Percentiles rank a stretch among this genome's conserved stretches.
Evolutionary conservation across 2,888 invertebrate genomes (phyloP).

Genomic region (Bombylius major): DNA sequence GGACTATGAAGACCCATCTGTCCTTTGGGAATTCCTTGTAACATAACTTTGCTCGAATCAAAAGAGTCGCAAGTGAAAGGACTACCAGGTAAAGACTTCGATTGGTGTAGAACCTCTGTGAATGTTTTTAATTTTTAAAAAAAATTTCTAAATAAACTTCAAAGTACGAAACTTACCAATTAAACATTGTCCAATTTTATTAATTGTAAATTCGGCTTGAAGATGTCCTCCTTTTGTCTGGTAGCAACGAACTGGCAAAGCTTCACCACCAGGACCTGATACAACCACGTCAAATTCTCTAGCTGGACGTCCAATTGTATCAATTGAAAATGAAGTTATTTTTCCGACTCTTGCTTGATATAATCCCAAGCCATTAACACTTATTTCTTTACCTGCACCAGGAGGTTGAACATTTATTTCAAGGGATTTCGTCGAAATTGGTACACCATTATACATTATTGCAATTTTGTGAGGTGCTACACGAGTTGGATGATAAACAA

Average conservation of each 20-base stretch:
- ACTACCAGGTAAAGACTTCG: slow-evolving; percentile 81
- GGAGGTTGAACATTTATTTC: slow-evolving; percentile 47
- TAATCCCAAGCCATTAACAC: slow-evolving; percentile 65
- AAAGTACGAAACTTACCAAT: slow-evolving; percentile 41
- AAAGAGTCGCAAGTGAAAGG: slow-evolving; percentile 90
- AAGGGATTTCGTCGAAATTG: slow-evolving; percentile 43
- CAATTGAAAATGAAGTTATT: slow-evolving; percentile 77
- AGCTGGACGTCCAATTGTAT: slow-evolving; percentile 71
- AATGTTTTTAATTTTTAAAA: neutral
- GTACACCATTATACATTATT: slow-evolving; percentile 76
- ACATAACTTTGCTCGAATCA: slow-evolving; percentile 69
- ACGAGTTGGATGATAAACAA: slow-evolving; percentile 75
- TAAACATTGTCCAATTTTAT: slow-evolving; percentile 56
- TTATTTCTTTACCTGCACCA: slow-evolving; percentile 56
- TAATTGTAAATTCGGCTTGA: slow-evolving; percentile 84
- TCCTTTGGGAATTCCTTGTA: slow-evolving; percentile 63
- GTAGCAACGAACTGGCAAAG: slow-evolving; percentile 83
- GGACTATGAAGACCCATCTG: slow-evolving; percentile 72
- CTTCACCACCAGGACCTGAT: slow-evolving; percentile 64
- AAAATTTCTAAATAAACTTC: neutral
- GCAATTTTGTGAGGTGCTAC: slow-evolving; percentile 80
- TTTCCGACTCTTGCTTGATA: slow-evolving; percentile 75
- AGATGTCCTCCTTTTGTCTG: slow-evolving; percentile 92
- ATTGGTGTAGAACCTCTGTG: slow-evolving; percentile 79
- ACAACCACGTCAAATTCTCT: slow-evolving; percentile 86